phyloP scores from a whole-genome alignment of 1,140 invertebrate genomes.

The Stenopsyche tienmushanensis region DNA sequence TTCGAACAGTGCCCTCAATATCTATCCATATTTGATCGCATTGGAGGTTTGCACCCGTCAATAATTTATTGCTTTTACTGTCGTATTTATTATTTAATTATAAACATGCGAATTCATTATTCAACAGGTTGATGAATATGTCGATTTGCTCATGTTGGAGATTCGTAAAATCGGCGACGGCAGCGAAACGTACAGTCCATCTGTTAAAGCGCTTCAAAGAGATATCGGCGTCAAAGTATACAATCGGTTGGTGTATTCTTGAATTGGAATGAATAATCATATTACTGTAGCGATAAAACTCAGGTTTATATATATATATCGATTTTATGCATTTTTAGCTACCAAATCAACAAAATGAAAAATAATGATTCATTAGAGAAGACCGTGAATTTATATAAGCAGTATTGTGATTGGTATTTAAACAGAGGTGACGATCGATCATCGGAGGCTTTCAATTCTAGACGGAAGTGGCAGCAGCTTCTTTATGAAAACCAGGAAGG shows the following conservation, averaged over 20 bases:
- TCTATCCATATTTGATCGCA: constrained; percentile 75
- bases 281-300: constrained; percentile 24
- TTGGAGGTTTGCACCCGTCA: too few species aligned
- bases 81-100: constrained; percentile 4
- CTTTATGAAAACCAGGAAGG: constrained; percentile 55
- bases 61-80: constrained; percentile 18
- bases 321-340: constrained; percentile 51
- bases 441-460: constrained; percentile 57
- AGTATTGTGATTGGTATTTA: constrained; percentile 72
- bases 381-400: constrained; percentile 63
- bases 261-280: constrained; percentile 26
- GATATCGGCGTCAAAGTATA: constrained; percentile 72
- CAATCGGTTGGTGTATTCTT: constrained; percentile 52
- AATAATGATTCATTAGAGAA: constrained; percentile 68
- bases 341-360: constrained; percentile 66
- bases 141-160: constrained; percentile 67
- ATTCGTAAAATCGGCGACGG: constrained; percentile 67
- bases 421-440: constrained; percentile 48
- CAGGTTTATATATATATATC: constrained; percentile 25
- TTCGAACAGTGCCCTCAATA: constrained; percentile 55
- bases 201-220: constrained; percentile 62
- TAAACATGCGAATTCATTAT: not conserved
- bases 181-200: constrained; percentile 78
- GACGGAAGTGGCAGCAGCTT: constrained; percentile 73
- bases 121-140: constrained; percentile 59